Percentiles rank a stretch among this genome's conserved stretches.
phyloP scores from a whole-genome alignment of 1,140 invertebrate species.

The Magallana angulata region DNA sequence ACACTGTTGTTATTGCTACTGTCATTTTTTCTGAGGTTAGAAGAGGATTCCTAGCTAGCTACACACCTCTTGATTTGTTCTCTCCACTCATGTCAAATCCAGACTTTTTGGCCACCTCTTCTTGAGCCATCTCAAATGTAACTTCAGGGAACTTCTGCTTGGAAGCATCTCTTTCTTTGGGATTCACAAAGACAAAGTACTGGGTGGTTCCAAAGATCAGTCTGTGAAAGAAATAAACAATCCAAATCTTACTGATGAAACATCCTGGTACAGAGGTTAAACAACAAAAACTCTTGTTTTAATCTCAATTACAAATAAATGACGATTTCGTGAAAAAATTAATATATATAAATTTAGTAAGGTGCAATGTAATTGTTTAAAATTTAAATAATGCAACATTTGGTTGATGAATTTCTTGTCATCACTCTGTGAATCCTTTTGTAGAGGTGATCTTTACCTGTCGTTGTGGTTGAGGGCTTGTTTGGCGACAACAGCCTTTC shows the following conservation, averaged over 20 bases:
- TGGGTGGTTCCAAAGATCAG: slow-evolving; percentile 83
- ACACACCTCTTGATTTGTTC: slow-evolving; percentile 77
- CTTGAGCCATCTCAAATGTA: slow-evolving; percentile 83
- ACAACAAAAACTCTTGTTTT: too few relatives aligned
- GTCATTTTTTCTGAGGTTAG: too few relatives aligned
- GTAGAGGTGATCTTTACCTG: slow-evolving; percentile 73
- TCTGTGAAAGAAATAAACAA: slow-evolving; percentile 66
- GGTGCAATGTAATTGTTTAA: too few relatives aligned
- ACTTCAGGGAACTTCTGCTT: slow-evolving; percentile 79
- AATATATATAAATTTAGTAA: too few relatives aligned
- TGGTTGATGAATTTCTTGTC: too few relatives aligned
- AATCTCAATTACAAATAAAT: too few relatives aligned
- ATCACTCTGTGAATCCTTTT: too few relatives aligned
- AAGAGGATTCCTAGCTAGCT: background rate
- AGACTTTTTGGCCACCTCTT: slow-evolving; percentile 83
- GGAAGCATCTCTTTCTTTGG: slow-evolving; percentile 74
- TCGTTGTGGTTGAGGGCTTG: slow-evolving; percentile 82
- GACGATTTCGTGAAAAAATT: too few relatives aligned
- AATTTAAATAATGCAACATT: too few relatives aligned
- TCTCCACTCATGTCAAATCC: slow-evolving; percentile 78
- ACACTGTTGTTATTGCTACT: too few relatives aligned
- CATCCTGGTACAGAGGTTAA: too few relatives aligned
- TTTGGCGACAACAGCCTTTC: slow-evolving; percentile 79
- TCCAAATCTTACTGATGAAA: too few relatives aligned
- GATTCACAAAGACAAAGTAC: slow-evolving; percentile 82